Evolutionary conservation across 2,113 vertebrate species (phyloP).

Genomic region (Stegastes partitus): DNA sequence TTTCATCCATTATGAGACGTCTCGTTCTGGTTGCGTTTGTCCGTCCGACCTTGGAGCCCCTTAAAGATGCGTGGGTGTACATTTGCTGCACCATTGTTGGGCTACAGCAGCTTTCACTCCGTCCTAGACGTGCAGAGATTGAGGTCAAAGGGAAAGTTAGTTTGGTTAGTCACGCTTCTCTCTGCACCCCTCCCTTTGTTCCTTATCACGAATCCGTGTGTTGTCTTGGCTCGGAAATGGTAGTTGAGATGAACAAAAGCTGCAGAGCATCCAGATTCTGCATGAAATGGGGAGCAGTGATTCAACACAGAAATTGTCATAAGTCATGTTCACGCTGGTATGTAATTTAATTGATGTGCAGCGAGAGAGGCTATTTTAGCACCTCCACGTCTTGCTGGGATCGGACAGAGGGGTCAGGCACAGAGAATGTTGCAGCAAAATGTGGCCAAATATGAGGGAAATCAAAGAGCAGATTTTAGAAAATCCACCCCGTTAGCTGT

Average conservation of each 20-base stretch:
- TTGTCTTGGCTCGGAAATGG: slow-evolving; percentile 28
- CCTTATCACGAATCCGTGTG: slow-evolving; percentile 44
- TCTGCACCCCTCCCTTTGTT: slow-evolving; percentile 25
- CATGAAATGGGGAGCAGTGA: slow-evolving; percentile 1
- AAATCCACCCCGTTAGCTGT: slow-evolving; percentile 42
- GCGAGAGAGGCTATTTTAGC: slow-evolving; percentile 40
- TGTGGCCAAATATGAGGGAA: slow-evolving; percentile 15
- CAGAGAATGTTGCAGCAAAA: not conserved
- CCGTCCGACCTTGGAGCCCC: slow-evolving; percentile 66
- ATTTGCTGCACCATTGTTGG: slow-evolving; percentile 56
- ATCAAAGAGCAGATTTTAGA: slow-evolving; percentile 17
- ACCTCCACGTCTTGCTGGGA: slow-evolving; percentile 23
- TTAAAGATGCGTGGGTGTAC: slow-evolving; percentile 63
- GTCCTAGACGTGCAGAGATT: slow-evolving; percentile 52
- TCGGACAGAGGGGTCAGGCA: slow-evolving; percentile 8
- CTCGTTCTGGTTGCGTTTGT: slow-evolving; percentile 37
- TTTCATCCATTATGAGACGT: slow-evolving; percentile 58
- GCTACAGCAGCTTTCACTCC: slow-evolving; percentile 44
- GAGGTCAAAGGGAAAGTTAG: slow-evolving; percentile 68
- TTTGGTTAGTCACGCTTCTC: slow-evolving; percentile 56
- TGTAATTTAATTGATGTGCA: slow-evolving; percentile 41
- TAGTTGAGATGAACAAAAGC: slow-evolving; percentile 29
- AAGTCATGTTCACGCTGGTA: slow-evolving; percentile 3
- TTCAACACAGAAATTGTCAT: slow-evolving; percentile 17
- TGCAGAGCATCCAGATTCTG: slow-evolving; percentile 12